Percentiles rank a stretch among this genome's conserved stretches.
phyloP scores from a whole-genome alignment of 92 coral and sea anemone species.

The Actinostola sp. region DNA sequence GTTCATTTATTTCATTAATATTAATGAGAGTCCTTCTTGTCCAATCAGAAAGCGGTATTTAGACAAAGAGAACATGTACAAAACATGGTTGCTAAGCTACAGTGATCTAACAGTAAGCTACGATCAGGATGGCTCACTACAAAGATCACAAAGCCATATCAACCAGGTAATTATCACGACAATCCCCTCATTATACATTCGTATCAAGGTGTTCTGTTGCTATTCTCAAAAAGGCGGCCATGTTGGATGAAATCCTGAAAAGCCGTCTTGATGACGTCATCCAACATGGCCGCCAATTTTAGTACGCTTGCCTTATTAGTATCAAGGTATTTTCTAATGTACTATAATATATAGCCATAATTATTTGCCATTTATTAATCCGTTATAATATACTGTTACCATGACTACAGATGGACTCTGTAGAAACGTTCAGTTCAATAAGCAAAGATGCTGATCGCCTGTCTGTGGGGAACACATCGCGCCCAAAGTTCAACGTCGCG shows the following conservation, averaged over 20 bases:
- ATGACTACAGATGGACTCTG: neutral
- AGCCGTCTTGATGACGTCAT: neutral
- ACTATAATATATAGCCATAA: no score
- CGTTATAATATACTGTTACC: no score
- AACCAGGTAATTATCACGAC: slow-evolving; percentile 9
- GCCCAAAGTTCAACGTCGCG: neutral
- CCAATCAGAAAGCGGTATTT: slow-evolving; percentile 34
- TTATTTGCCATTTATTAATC: no score
- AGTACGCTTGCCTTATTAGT: no score
- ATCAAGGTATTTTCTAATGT: no score
- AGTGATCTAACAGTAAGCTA: slow-evolving; percentile 50
- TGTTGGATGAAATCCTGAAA: no score
- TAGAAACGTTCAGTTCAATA: neutral
- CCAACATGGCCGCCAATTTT: neutral
- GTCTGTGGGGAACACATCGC: neutral
- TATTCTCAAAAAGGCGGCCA: neutral
- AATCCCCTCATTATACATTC: neutral
- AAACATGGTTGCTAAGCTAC: slow-evolving; percentile 59
- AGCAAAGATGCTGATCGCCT: neutral
- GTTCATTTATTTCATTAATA: no score
- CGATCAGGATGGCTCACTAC: slow-evolving; percentile 31
- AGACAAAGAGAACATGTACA: slow-evolving; percentile 48
- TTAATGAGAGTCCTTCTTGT: no score
- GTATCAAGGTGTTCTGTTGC: no score
- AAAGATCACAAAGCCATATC: slow-evolving; percentile 18